Base-by-base conservation (phyloP, 1,140 invertebrate genomes). In the Cydia amplana region DNA sequence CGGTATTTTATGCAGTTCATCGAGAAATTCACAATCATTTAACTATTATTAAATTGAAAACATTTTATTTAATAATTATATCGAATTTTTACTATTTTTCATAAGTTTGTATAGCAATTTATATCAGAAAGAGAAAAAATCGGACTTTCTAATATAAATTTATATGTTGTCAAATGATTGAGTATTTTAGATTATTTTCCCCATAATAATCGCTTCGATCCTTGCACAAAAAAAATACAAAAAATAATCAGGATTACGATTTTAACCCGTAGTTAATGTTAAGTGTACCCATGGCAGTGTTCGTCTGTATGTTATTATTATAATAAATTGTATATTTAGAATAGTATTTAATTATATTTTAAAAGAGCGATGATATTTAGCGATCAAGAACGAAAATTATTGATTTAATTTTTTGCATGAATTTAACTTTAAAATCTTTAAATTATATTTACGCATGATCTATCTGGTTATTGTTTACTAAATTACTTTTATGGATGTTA, bases 341-440 rank as follows among this genome's bases (percentile, higher is more conserved):
- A 55, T 75, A 64, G 79, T 78, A 77, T 75, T 23, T 79, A 74
- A 55, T 82, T 76, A 77, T 84, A 79, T 78, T n/a, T 65, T 78
- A 60, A 75, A 76, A 73, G 78, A 75, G 76, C 79, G 78, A 85
- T 85, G 77, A 85, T 83, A 82, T 83, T 81, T 78, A 87, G 86
- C 85, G 87, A 89, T 89, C 87, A 88, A 89, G 86, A 86, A 83
- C 36, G 74, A 75, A 72, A 23, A 43, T 74, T 63, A 73, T 70
- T 72, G 51, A 20, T 46, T 18, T 49, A 20, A 49, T 18, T 46
- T 76, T 73, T 75, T 81, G 82, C 82, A 84, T 80, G 80, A 73
- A 63, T 74, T 67, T 77, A 55, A 78, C 46, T 16, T 49, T 36
- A 18, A 67, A 67, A 64, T 20, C 25, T 32, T 32, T 72, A 16